Conservation (phyloP, 2,797 vertebrate genomes). For the Euphonia xanthogaster region DNA sequence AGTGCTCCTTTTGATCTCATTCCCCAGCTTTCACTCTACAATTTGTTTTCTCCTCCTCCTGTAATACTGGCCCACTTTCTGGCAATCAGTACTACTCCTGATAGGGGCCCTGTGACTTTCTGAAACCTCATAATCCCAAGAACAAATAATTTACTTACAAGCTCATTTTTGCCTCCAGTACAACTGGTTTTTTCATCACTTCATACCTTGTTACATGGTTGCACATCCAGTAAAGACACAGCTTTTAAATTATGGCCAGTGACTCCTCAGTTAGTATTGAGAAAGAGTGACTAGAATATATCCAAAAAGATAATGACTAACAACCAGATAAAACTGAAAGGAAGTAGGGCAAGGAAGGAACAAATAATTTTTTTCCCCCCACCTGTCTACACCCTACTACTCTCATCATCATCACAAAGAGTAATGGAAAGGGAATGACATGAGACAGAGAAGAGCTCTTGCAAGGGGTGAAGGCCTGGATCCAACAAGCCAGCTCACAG, state of each 20-base stretch:
- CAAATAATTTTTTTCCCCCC: accelerated
- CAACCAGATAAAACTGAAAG: background rate
- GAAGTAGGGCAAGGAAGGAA: background rate
- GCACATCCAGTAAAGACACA: background rate
- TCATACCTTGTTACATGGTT: background rate
- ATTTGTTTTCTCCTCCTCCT: background rate
- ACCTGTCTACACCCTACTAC: background rate
- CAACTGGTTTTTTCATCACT: background rate
- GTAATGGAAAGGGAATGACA: background rate
- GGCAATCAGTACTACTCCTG: background rate
- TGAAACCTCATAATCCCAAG: background rate
- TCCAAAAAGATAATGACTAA: background rate
- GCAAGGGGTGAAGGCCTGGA: background rate
- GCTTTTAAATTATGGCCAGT: background rate
- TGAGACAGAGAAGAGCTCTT: background rate
- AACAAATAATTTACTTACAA: background rate
- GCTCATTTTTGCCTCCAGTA: background rate
- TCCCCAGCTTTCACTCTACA: background rate
- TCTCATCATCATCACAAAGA: background rate
- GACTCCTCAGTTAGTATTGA: background rate
- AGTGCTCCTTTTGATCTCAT: background rate
- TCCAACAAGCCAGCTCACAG: background rate
- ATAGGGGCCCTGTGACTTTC: background rate
- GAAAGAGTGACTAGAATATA: background rate
- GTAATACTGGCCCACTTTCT: background rate